Conservation (phyloP, 2,888 invertebrate genomes). For the Cabera pusaria region DNA sequence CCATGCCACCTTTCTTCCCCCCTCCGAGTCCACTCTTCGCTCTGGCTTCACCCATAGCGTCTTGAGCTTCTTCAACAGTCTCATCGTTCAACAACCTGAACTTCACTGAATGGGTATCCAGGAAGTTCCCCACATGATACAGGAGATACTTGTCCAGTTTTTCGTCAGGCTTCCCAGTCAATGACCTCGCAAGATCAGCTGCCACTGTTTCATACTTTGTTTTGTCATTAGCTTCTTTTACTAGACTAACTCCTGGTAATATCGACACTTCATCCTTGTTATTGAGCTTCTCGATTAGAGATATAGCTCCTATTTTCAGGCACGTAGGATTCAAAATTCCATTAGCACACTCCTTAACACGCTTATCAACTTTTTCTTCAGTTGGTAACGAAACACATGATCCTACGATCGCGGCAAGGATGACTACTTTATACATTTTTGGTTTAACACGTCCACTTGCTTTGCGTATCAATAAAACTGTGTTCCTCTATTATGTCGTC, state of each 20-base stretch:
- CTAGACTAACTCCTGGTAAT: conserved; percentile 84
- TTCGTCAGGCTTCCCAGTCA: conserved; percentile 88
- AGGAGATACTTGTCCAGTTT: conserved; percentile 88
- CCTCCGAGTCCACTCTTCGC: conserved; percentile 56
- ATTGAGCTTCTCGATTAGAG: conserved; percentile 66
- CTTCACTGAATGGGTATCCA: conserved; percentile 87
- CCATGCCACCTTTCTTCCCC: conserved; percentile 70
- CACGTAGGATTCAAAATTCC: conserved; percentile 73
- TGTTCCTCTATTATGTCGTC: conserved; percentile 44
- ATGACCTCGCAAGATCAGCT: conserved; percentile 86
- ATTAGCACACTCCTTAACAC: conserved; percentile 62
- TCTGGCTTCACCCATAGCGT: conserved; percentile 69
- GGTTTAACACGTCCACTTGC: conserved; percentile 42
- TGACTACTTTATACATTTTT: conserved; percentile 50
- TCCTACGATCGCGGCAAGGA: conserved; percentile 29
- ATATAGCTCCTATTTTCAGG: conserved; percentile 72
- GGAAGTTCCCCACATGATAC: conserved; percentile 86
- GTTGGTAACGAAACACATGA: conserved; percentile 48
- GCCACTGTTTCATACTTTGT: conserved; percentile 81
- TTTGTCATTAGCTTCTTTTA: conserved; percentile 84
- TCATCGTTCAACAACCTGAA: conserved; percentile 86
- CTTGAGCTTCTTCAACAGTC: conserved; percentile 79
- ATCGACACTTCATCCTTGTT: conserved; percentile 66
- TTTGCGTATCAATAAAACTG: conserved; percentile 41
- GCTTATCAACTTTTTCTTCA: conserved; percentile 38